phyloP scores from a whole-genome alignment of 2,888 invertebrate genomes.

The Sinohyriopsis cumingii region DNA sequence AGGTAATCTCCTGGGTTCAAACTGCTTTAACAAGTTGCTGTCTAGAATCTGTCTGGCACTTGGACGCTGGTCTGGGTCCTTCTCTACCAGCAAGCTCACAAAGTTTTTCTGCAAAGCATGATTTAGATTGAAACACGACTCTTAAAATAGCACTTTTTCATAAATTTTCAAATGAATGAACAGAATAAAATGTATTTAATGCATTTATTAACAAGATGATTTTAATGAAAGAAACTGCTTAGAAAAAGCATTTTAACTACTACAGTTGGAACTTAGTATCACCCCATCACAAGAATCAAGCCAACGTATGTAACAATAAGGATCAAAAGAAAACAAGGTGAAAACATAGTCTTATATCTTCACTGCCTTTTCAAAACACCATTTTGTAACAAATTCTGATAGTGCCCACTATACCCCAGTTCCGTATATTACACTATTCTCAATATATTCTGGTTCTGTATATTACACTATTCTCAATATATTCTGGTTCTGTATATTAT shows the following conservation, averaged over 20 bases:
- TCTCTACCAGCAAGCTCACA: constrained; percentile 84
- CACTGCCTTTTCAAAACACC: too few species aligned
- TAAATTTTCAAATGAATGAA: neutral
- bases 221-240: neutral
- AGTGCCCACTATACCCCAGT: too few species aligned
- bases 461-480: too few species aligned
- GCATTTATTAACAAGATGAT: neutral
- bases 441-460: too few species aligned
- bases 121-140: neutral
- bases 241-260: neutral
- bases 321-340: too few species aligned
- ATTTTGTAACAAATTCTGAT: too few species aligned
- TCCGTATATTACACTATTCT: too few species aligned
- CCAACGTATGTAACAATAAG: too few species aligned
- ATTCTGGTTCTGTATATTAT: too few species aligned
- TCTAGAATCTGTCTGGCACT: constrained; percentile 58
- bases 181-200: constrained; percentile 1
- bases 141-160: neutral
- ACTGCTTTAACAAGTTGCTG: constrained; percentile 54
- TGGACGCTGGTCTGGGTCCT: constrained; percentile 82
- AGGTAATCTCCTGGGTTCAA: constrained; percentile 42
- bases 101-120: constrained; percentile 78
- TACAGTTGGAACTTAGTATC: too few species aligned
- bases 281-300: too few species aligned
- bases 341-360: too few species aligned